phyloP scores from a whole-genome alignment of 1,140 invertebrate species.

The Rhopalosiphum maidis region DNA sequence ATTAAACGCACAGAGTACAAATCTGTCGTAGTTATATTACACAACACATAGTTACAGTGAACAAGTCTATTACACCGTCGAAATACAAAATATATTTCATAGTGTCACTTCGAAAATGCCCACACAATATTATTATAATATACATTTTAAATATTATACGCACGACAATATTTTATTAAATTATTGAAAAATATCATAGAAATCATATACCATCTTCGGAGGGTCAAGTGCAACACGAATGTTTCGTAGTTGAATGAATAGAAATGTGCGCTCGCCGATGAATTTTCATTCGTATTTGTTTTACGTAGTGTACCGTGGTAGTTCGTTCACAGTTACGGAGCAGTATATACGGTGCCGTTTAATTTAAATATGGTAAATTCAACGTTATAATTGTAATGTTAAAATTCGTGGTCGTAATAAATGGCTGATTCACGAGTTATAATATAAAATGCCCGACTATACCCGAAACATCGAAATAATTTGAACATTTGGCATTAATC shows the following conservation, averaged over 20 bases:
- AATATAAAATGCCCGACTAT: not conserved
- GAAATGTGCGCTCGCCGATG: not conserved
- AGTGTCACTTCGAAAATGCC: not conserved
- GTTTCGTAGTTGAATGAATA: not conserved
- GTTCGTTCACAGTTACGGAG: not conserved
- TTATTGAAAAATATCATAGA: not conserved
- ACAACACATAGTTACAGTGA: not conserved
- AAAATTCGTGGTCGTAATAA: not conserved
- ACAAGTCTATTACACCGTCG: not conserved
- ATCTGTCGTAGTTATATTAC: not conserved
- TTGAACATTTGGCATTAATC: not conserved
- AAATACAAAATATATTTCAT: not conserved
- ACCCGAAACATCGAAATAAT: not conserved
- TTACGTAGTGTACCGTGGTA: not conserved
- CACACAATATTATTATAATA: not conserved
- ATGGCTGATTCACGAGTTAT: not conserved
- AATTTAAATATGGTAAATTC: constrained; percentile 20
- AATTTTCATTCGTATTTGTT: constrained; percentile 8
- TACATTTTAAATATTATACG: not conserved
- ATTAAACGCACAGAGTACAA: not conserved
- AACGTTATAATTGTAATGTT: not conserved
- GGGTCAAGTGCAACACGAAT: not conserved
- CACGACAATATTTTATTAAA: not conserved
- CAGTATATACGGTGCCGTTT: not conserved
- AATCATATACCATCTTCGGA: not conserved